Conservation (phyloP, 2,113 vertebrate genomes). For the Paratilapia polleni region DNA sequence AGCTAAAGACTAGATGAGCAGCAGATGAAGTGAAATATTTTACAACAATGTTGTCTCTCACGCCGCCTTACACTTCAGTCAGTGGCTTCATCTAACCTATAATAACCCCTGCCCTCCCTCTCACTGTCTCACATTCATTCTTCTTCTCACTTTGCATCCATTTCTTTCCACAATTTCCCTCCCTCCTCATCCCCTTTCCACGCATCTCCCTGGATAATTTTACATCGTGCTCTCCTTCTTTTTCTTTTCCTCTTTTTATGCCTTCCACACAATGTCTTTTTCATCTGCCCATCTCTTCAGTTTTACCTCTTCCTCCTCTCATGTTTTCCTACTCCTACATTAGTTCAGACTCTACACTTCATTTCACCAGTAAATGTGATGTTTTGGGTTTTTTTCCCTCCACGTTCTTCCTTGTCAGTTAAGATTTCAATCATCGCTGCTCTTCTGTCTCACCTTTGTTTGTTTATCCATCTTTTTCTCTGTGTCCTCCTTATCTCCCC, state of each 20-base stretch:
- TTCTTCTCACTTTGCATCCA: background rate
- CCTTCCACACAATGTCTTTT: background rate
- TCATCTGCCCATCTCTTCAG: background rate
- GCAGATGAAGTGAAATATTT: slow-evolving; percentile 19
- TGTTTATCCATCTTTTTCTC: slow-evolving; percentile 1
- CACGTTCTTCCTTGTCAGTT: slow-evolving; percentile 6
- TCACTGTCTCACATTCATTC: background rate
- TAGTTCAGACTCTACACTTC: background rate
- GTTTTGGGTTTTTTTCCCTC: background rate
- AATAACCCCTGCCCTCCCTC: slow-evolving; percentile 42
- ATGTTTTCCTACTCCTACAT: background rate
- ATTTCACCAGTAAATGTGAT: background rate
- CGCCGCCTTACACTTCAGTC: background rate
- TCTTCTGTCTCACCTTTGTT: slow-evolving; percentile 36
- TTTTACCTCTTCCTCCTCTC: background rate
- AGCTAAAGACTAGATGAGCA: background rate
- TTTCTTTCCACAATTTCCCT: background rate
- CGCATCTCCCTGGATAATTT: background rate
- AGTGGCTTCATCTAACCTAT: slow-evolving; percentile 37
- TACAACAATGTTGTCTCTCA: background rate
- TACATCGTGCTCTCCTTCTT: background rate
- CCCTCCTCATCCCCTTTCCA: background rate
- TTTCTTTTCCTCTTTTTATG: background rate
- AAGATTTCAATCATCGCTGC: slow-evolving; percentile 32
- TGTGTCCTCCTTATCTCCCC: background rate